phyloP scores from a whole-genome alignment of 2,797 vertebrate species.

The Chlorospingus flavigularis region DNA sequence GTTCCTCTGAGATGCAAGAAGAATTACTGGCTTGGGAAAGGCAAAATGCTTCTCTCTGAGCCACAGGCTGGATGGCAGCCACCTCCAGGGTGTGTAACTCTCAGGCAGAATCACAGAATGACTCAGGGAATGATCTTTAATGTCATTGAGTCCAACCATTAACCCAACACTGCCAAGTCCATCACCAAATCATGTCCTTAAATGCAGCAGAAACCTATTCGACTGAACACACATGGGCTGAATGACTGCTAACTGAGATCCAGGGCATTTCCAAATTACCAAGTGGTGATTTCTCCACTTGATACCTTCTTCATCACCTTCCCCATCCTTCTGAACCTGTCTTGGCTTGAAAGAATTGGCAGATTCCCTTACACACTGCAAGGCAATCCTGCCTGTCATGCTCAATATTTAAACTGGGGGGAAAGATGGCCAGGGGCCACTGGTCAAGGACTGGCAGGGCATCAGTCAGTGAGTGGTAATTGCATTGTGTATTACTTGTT shows the following conservation, averaged over 20 bases:
- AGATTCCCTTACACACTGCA: not conserved
- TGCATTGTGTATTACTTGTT: not conserved
- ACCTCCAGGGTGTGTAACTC: not conserved
- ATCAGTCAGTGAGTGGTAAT: not conserved
- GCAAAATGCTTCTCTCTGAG: not conserved
- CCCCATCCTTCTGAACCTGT: not conserved
- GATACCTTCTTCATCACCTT: not conserved
- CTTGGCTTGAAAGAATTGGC: not conserved
- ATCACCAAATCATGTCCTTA: not conserved
- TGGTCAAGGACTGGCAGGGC: no score
- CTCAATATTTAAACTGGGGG: not conserved
- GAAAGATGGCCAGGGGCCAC: not conserved
- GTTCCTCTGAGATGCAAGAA: not conserved
- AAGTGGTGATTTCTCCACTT: not conserved
- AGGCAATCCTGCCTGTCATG: not conserved
- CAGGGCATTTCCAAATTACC: not conserved
- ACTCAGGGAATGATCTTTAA: not conserved
- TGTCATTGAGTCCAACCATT: not conserved
- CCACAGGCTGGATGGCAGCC: not conserved
- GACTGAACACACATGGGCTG: not conserved
- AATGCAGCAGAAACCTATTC: not conserved
- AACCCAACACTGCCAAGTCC: no score
- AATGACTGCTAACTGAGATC: not conserved
- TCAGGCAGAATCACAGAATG: not conserved
- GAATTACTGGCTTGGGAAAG: not conserved